Evolutionary conservation across 2,888 invertebrate species (phyloP).

Genomic region (Drosophila anomelani): DNA sequence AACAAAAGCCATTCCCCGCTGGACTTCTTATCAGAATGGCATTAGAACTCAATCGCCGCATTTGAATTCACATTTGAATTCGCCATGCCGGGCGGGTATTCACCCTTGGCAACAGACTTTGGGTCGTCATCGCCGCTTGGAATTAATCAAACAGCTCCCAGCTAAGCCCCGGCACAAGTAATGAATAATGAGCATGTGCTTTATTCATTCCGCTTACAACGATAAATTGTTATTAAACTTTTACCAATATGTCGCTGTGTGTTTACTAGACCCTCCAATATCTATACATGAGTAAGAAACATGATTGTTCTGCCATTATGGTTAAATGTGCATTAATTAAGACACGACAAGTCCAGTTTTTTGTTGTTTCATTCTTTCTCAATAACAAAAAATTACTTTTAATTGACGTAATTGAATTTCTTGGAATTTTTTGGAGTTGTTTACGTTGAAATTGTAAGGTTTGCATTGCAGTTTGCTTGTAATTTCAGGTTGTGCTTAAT

Average conservation of each 20-base stretch:
- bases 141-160: conserved; percentile 33
- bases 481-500: conserved; percentile 22
- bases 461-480: conserved; percentile 29
- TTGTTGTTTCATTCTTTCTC: conserved; percentile 5
- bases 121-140: conserved; percentile 16
- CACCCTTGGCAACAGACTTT: conserved; percentile 39
- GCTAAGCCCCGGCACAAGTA: conserved; percentile 33
- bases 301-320: conserved; percentile 11
- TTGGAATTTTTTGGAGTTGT: conserved; percentile 64
- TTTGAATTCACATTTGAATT: conserved; percentile 18
- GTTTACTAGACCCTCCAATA: conserved; percentile 19
- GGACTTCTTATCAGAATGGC: conserved; percentile 5
- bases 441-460: conserved; percentile 27
- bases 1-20: neutral
- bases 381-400: conserved; percentile 31
- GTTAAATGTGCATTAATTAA: conserved; percentile 60
- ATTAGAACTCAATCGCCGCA: conserved; percentile 7
- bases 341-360: conserved; percentile 23
- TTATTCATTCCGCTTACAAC: conserved; percentile 11
- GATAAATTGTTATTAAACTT: conserved; percentile 44
- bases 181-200: conserved; percentile 37
- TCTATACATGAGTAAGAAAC: conserved; percentile 17
- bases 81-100: conserved; percentile 11
- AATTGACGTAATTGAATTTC: conserved; percentile 65
- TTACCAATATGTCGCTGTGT: conserved; percentile 18